Conservation (phyloP, 2,113 vertebrate genomes). For the Campylorhamphus procurvoides region DNA sequence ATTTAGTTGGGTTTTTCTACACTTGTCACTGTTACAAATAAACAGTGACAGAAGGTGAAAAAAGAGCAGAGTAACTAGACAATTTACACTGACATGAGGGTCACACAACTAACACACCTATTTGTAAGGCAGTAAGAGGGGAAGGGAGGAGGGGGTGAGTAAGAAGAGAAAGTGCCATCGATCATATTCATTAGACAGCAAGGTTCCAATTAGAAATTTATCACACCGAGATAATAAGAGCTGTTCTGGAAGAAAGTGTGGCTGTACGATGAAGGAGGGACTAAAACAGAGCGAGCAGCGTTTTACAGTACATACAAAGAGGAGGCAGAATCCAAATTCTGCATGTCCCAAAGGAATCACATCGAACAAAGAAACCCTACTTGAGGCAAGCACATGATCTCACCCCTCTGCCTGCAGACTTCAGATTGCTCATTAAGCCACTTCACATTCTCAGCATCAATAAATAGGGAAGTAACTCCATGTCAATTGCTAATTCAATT, state of each 20-base stretch:
- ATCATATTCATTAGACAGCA: background rate
- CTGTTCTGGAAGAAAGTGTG: background rate
- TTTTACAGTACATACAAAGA: background rate
- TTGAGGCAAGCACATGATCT: background rate
- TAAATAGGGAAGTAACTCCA: slow-evolving; percentile 34
- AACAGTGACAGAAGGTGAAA: background rate
- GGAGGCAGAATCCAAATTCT: background rate
- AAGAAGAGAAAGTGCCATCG: background rate
- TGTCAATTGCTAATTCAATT: background rate
- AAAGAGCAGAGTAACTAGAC: background rate
- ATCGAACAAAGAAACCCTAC: slow-evolving; percentile 33
- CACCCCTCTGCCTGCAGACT: background rate
- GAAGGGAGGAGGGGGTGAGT: background rate
- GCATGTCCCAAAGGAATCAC: background rate
- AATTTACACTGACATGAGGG: background rate
- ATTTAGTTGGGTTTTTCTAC: background rate
- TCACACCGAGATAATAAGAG: background rate
- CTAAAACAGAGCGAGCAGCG: background rate
- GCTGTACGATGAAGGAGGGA: background rate
- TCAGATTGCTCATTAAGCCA: slow-evolving; percentile 38
- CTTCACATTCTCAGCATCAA: background rate
- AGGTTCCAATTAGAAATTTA: background rate
- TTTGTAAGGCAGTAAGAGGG: background rate
- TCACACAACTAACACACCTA: background rate
- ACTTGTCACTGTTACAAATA: background rate